Percentiles rank a stretch among this genome's conserved stretches.
phyloP scores from a whole-genome alignment of 2,797 vertebrate genomes.

The Leptatherina wallacei region DNA sequence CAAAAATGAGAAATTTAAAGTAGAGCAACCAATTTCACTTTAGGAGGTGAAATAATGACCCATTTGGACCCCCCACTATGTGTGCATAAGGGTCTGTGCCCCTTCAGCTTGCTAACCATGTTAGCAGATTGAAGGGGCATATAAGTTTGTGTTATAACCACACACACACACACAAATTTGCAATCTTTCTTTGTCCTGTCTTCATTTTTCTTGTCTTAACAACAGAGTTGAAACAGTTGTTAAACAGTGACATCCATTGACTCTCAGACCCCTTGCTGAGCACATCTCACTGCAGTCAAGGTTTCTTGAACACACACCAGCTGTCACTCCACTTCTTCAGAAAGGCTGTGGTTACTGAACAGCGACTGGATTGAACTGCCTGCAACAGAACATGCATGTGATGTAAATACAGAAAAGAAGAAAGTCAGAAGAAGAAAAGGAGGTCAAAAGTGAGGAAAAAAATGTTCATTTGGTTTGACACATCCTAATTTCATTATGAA shows the following conservation, averaged over 20 bases:
- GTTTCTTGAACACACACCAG: constrained; percentile 39
- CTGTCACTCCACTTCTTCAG: constrained; percentile 45
- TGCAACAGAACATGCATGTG: constrained; percentile 9
- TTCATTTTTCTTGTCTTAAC: constrained; percentile 73
- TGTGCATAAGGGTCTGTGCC: constrained; percentile 45
- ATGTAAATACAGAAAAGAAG: not conserved
- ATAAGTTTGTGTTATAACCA: constrained; percentile 62
- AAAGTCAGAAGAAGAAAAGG: constrained; percentile 16
- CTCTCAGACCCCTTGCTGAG: constrained; percentile 68
- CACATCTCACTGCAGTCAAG: constrained; percentile 60
- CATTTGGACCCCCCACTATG: constrained; percentile 53
- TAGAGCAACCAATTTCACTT: constrained; percentile 48
- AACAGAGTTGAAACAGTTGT: constrained; percentile 76
- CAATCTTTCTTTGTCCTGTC: constrained; percentile 76
- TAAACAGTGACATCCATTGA: constrained; percentile 83
- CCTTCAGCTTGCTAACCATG: constrained; percentile 55
- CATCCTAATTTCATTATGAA: too few relatives aligned
- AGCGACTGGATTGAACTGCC: constrained; percentile 2
- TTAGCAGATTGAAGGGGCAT: constrained; percentile 39
- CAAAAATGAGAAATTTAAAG: constrained; percentile 49
- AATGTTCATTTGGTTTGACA: too few relatives aligned
- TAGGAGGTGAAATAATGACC: constrained; percentile 58
- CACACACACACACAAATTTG: constrained; percentile 26
- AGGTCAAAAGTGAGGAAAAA: not conserved
- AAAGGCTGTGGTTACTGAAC: constrained; percentile 29